Conservation (phyloP, 1,140 invertebrate species). For the Acromyrmex echinatior region DNA sequence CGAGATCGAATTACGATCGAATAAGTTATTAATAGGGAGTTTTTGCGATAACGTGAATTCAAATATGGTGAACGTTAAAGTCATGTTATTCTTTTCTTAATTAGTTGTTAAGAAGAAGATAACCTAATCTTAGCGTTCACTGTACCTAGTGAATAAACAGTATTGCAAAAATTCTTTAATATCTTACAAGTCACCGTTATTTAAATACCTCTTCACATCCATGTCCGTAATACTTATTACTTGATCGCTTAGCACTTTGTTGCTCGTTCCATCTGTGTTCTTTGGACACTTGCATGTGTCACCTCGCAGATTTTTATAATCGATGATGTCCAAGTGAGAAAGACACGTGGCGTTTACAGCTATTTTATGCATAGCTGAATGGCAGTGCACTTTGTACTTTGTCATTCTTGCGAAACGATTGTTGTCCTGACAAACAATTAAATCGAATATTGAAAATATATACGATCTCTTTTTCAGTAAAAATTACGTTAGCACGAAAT, state of each 20-base stretch:
- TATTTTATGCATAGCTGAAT: neutral
- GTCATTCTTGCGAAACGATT: neutral
- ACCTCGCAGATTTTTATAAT: slow-evolving; percentile 21
- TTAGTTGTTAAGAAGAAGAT: too few species aligned
- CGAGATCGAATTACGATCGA: neutral
- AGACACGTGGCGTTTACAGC: neutral
- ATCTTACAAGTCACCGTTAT: slow-evolving; percentile 13
- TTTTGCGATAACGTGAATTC: too few species aligned
- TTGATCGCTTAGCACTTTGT: neutral
- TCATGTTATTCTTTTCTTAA: too few species aligned
- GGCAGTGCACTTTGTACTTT: slow-evolving; percentile 19
- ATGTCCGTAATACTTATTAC: neutral
- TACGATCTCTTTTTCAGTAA: neutral
- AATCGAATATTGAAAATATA: neutral
- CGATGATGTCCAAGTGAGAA: slow-evolving; percentile 1
- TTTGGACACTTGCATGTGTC: slow-evolving; percentile 27
- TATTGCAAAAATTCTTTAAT: neutral
- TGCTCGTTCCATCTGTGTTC: neutral
- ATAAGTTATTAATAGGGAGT: slow-evolving; percentile 5
- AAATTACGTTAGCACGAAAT: slow-evolving; percentile 10
- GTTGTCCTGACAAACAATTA: neutral
- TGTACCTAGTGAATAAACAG: too few species aligned
- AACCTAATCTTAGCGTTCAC: too few species aligned
- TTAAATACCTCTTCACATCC: neutral
- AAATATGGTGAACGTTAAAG: too few species aligned